phyloP scores from a whole-genome alignment of 2,113 vertebrate species.

The Prunella himalayana region DNA sequence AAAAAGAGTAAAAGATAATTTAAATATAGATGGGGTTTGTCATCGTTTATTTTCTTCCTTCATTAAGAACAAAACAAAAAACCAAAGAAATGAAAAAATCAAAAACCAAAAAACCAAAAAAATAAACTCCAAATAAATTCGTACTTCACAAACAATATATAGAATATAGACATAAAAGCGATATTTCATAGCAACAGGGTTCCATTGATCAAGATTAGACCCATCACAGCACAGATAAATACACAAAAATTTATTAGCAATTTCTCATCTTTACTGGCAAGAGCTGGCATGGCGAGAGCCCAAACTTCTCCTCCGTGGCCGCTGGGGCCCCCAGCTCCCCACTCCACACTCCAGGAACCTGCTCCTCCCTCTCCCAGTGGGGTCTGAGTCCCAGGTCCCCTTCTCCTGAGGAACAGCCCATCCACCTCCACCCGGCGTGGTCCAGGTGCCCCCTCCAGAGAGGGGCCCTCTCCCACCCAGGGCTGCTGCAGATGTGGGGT shows the following conservation, averaged over 20 bases:
- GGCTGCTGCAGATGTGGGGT: neutral
- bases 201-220: conserved; percentile 94
- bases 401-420: neutral
- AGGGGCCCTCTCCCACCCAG: neutral
- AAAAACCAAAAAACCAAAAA: conserved; percentile 65
- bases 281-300: conserved; percentile 21
- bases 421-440: neutral
- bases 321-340: conserved; percentile 36
- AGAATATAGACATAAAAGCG: conserved; percentile 93
- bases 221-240: conserved; percentile 97
- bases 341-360: neutral
- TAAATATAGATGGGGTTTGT: conserved; percentile 75
- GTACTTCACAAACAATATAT: conserved; percentile 95
- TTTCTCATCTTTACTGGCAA: conserved; percentile 96
- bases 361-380: neutral
- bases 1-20: conserved; percentile 69
- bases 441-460: neutral
- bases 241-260: conserved; percentile 99
- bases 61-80: conserved; percentile 39
- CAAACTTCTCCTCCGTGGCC: conserved; percentile 1
- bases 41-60: conserved; percentile 38
- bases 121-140: conserved; percentile 82
- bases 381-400: neutral
- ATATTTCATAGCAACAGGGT: conserved; percentile 98
- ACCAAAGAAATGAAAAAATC: conserved; percentile 57